phyloP scores from a whole-genome alignment of 2,888 invertebrate species.

The Fragum sueziense region DNA sequence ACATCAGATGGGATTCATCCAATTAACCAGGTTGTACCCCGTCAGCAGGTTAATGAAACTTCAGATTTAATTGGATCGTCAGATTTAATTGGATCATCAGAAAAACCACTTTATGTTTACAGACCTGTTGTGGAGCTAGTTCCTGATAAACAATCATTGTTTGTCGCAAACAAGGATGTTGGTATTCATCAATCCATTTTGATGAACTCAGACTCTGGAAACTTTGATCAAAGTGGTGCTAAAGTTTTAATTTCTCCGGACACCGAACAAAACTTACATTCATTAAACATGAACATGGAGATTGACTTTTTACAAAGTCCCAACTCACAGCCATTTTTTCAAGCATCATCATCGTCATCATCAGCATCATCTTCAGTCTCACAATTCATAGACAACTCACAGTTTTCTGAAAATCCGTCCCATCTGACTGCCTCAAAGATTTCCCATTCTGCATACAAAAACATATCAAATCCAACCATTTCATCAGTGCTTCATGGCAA shows the following conservation, averaged over 20 bases:
- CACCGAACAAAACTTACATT: background rate
- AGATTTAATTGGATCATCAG: no score
- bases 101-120: no score
- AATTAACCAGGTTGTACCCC: no score
- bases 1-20: no score
- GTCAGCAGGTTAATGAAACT: no score
- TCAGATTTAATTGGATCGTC: no score
- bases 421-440: background rate
- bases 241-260: background rate
- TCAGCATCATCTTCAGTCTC: no score
- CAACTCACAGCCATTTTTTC: background rate
- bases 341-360: background rate
- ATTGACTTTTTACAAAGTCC: background rate
- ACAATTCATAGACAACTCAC: background rate
- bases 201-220: background rate
- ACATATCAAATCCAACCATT: background rate
- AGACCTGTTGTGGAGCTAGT: no score
- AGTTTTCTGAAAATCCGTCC: slow-evolving; percentile 1
- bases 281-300: slow-evolving; percentile 2
- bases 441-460: background rate
- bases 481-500: background rate
- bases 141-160: background rate
- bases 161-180: background rate
- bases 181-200: background rate
- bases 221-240: slow-evolving; percentile 5